These are phyloP conservation scores for Chaetodon trifascialis DNA, from an alignment of 2,113 vertebrate genomes.

Conservation along the genomic window DNA sequence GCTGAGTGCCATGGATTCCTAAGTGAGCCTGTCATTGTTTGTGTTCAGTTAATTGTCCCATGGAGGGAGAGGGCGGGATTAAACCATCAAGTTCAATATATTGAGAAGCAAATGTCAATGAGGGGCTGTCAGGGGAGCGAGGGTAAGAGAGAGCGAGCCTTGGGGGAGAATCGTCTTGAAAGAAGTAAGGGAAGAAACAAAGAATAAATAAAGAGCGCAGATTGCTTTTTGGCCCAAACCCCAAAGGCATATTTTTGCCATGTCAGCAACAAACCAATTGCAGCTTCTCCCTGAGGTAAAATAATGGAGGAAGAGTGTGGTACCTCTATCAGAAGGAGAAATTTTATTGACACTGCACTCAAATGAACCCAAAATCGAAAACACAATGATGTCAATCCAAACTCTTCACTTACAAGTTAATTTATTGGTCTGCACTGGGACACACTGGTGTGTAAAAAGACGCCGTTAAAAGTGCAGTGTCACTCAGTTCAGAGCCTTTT, in stretches of 20 bases:
- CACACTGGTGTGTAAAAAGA: conserved; percentile 24
- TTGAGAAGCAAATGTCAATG: conserved; percentile 64
- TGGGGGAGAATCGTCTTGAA: conserved; percentile 66
- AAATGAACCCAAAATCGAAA: conserved; percentile 48
- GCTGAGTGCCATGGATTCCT: conserved; percentile 76
- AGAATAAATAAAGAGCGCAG: conserved; percentile 73
- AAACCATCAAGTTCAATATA: conserved; percentile 80
- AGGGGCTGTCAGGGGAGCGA: conserved; percentile 60
- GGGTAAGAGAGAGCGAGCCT: conserved; percentile 44
- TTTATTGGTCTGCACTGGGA: conserved; percentile 35
- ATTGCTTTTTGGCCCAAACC: conserved; percentile 67
- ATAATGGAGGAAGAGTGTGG: conserved; percentile 25
- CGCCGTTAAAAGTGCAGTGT: not conserved
- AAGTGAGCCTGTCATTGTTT: conserved; percentile 78
- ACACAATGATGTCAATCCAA: conserved; percentile 28
- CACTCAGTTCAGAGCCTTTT: conserved; percentile 36
- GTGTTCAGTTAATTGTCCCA: conserved; percentile 73
- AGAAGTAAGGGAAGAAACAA: conserved; percentile 56
- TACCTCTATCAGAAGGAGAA: conserved; percentile 34
- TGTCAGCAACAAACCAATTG: conserved; percentile 70
- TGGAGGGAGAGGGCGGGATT: conserved; percentile 69
- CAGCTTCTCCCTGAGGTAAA: conserved; percentile 69
- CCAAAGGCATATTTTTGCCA: conserved; percentile 64
- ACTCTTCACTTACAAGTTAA: conserved; percentile 6
- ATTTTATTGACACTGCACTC: conserved; percentile 45